Evolutionary conservation across 2,797 vertebrate genomes (phyloP).

Genomic region (Choloepus didactylus): DNA sequence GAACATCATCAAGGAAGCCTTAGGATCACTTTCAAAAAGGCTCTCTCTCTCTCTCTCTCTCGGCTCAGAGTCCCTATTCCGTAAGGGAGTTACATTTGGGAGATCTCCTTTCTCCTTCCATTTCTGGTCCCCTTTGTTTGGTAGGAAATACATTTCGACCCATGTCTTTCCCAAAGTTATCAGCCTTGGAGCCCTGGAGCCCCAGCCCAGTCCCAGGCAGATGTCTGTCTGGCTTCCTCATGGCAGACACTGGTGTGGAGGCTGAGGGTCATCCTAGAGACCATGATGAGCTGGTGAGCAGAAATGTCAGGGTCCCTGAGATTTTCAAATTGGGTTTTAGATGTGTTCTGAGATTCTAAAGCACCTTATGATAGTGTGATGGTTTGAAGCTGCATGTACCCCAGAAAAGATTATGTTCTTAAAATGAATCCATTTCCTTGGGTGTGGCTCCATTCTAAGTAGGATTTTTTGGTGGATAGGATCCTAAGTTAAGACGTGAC

Average conservation of each 20-base stretch:
- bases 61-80: neutral
- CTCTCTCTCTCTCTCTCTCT: neutral
- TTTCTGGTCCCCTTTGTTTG: neutral
- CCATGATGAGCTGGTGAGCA: too few relatives aligned
- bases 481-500: too few relatives aligned
- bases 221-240: neutral
- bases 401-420: too few relatives aligned
- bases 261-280: neutral
- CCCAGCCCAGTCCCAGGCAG: accelerated
- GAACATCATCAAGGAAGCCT: neutral
- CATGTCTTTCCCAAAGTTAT: neutral
- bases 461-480: too few relatives aligned
- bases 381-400: too few relatives aligned
- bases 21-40: neutral
- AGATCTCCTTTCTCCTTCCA: neutral
- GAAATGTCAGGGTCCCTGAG: too few relatives aligned
- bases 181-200: neutral
- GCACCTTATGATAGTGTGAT: too few relatives aligned
- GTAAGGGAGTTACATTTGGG: neutral
- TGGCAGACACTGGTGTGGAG: neutral
- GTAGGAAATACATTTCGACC: neutral
- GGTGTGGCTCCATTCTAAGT: too few relatives aligned
- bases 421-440: too few relatives aligned
- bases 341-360: too few relatives aligned
- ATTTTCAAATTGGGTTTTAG: too few relatives aligned